Base-by-base conservation (phyloP, 2,113 vertebrate species). In the Gobio gobio region DNA sequence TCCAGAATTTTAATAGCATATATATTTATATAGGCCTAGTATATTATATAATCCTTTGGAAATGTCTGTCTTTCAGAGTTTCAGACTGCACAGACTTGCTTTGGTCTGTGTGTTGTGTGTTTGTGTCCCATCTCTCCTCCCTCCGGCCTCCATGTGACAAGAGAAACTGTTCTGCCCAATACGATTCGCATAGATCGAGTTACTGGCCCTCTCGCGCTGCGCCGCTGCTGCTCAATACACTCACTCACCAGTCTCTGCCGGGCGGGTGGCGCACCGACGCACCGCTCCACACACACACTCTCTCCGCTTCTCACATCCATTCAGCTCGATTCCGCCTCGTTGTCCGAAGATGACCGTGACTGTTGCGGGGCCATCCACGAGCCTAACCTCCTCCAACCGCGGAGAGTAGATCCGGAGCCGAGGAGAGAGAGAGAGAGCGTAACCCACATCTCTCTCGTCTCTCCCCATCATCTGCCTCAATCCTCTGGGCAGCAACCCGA, bases 131-230 rank as follows among this genome's bases (percentile, higher is more conserved):
- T 75, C 74, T 75, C 76, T 82, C 85, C 45, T 76, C 78, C 85
- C 75, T 79, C 51, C 29, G 83, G 29, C 47, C 58, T 86, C 77
- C 91, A 91, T 90, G 87, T 90, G 90, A 90, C 90, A 87, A 85
- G 85, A 84, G 24, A 72, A 86, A 80, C 78, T 78, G 87, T 82
- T 80, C 88, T 66, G 33, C 86, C 85, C 86, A 83, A 51, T 87
- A 82, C 86, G 86, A 83, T 90, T 91, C 91, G 75, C 88, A 87
- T 86, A 86, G 89, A 85, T 92, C 89, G 76, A 83, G 83, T 90
- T 89, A 85, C 86, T 76, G 85, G 61, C 83, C 26, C 72, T 61
- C 47, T 22, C 68, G 59, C 78, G 33, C 45, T 70, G 45, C 33
- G 24, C 47, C 9, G 66, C 83, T 45, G 66, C 77, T 49, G 77